Conservation (phyloP, 2,797 vertebrate species). For the Aldrovandia affinis region DNA sequence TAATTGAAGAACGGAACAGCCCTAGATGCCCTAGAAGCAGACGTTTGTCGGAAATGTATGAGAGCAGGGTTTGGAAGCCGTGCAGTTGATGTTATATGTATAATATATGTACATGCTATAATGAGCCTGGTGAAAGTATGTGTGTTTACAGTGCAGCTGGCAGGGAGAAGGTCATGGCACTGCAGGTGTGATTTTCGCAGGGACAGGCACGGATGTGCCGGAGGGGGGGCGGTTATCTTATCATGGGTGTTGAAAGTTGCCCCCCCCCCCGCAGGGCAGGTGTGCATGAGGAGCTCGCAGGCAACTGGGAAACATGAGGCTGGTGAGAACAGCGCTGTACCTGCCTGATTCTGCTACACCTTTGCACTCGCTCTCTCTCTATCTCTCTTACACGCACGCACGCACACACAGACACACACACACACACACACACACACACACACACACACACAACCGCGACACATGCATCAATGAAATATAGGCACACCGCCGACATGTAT, state of each 20-base stretch:
- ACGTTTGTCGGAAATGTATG: neutral
- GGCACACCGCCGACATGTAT: neutral
- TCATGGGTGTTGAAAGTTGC: neutral
- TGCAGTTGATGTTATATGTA: neutral
- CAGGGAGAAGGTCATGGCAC: neutral
- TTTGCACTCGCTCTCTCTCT: neutral
- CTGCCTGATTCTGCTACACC: neutral
- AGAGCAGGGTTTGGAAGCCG: neutral
- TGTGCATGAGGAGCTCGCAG: neutral
- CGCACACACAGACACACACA: neutral
- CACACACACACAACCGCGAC: neutral
- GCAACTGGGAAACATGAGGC: neutral
- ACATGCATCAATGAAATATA: neutral
- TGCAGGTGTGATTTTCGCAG: slow-evolving; percentile 3
- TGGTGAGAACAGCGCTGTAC: slow-evolving; percentile 2
- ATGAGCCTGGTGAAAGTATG: neutral
- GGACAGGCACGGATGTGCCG: neutral
- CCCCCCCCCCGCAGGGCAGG: neutral
- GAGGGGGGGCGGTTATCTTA: neutral
- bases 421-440: neutral
- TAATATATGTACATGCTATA: neutral
- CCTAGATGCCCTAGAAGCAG: neutral
- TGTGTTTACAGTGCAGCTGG: neutral
- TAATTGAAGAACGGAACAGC: neutral
- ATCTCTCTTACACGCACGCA: neutral